phyloP scores from a whole-genome alignment of 1,140 invertebrate species.

The Cherax destructor region DNA sequence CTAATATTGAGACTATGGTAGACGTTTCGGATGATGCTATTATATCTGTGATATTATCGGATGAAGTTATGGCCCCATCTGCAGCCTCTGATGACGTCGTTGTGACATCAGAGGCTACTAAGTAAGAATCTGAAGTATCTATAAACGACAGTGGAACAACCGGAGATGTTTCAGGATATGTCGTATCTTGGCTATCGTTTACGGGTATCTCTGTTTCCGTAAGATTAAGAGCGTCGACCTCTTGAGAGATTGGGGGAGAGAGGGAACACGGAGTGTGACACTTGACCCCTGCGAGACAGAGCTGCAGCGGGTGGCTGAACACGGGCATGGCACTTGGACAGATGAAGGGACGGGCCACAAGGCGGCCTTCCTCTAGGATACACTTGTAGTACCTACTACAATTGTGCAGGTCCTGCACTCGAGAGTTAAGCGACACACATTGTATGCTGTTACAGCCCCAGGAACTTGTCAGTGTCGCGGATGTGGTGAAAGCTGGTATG shows the following conservation, averaged over 20 bases:
- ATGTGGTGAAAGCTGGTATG: no score
- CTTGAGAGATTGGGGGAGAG: not conserved
- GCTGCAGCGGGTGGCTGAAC: constrained; percentile 41
- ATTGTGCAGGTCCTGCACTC: constrained; percentile 24
- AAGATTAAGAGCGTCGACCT: no score
- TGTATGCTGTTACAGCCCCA: not conserved
- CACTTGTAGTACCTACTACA: constrained; percentile 53
- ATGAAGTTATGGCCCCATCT: not conserved
- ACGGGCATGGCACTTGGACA: constrained; percentile 34
- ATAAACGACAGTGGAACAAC: no score
- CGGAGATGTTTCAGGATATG: not conserved
- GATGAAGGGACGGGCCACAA: constrained; percentile 23
- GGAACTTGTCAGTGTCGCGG: not conserved
- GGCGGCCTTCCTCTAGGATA: not conserved
- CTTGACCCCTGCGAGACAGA: constrained; percentile 46
- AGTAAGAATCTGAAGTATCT: no score
- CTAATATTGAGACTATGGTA: not conserved
- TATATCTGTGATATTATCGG: not conserved
- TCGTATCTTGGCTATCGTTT: not conserved
- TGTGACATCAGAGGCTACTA: no score
- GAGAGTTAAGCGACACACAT: constrained; percentile 5
- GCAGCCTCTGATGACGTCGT: not conserved
- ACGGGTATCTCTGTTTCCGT: no score
- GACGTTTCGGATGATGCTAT: not conserved
- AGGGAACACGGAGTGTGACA: not conserved